Evolutionary conservation across 2,113 vertebrate species (phyloP).

Genomic region (Caranx melampygus): DNA sequence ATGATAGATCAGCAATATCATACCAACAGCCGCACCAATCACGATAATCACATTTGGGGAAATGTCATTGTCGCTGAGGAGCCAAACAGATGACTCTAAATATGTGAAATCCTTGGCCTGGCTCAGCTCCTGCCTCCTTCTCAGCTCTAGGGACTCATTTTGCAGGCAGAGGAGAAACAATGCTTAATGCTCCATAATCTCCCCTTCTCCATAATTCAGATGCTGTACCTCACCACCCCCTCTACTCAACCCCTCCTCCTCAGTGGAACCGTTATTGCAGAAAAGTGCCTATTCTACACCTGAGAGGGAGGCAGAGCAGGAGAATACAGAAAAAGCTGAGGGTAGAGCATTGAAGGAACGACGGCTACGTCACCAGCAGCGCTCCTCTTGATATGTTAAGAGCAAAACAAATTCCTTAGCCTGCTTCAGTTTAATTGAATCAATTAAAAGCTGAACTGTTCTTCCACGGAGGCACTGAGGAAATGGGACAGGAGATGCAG

Average conservation of each 20-base stretch:
- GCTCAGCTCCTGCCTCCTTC: conserved; percentile 39
- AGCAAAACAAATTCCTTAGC: conserved; percentile 63
- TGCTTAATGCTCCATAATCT: conserved; percentile 72
- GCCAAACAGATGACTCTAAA: conserved; percentile 19
- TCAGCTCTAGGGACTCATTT: conserved; percentile 66
- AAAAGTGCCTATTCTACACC: conserved; percentile 82
- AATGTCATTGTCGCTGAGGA: conserved; percentile 28
- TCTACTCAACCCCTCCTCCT: neutral
- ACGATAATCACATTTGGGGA: conserved; percentile 49
- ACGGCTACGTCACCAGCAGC: conserved; percentile 29
- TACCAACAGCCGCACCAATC: conserved; percentile 39
- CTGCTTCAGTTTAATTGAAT: conserved; percentile 71
- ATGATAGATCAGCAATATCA: conserved; percentile 40
- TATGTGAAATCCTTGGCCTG: conserved; percentile 22
- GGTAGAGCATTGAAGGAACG: neutral
- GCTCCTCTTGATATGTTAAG: conserved; percentile 46
- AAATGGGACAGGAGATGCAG: conserved; percentile 58
- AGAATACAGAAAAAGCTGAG: neutral
- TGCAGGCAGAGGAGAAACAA: conserved; percentile 63
- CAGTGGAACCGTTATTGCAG: conserved; percentile 22
- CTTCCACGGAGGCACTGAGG: conserved; percentile 33
- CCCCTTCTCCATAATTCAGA: conserved; percentile 70
- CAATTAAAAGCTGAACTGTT: conserved; percentile 69
- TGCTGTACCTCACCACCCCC: conserved; percentile 17
- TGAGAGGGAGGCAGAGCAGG: conserved; percentile 1